Evolutionary conservation across 2,888 invertebrate species (phyloP), one percentile per base, ranked within the genome.

Genomic region (Autographa gamma): DNA sequence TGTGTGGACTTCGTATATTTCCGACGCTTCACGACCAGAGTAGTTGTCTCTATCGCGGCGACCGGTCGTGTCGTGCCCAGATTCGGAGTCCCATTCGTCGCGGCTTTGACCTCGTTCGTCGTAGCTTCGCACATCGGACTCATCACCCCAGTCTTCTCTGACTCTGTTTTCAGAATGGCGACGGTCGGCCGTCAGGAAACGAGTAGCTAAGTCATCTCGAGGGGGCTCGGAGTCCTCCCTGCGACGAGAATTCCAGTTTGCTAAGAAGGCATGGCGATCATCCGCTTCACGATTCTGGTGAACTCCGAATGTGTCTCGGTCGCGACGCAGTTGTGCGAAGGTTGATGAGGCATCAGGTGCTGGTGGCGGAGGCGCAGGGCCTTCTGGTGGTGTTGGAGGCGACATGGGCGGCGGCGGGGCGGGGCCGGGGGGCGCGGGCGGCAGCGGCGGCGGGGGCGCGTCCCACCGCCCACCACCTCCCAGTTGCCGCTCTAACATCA

Each of bases 401-500:
- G 88, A 84, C 68, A 96, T 84, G 0, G 98, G 98, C 32, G 98
- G 97, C 0, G 97, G 97, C 0, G 97, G 93, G 0, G 96, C 96
- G 89, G 18, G 97, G 93, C 7, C 97, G 0, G 96, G 96, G 0
- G 96, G 96, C 0, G 96, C 96, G 0, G 96, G 97, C 0, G 96
- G 96, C 43, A 96, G 79, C 0, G 98, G 98, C 54, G 98, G 97
- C 0, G 97, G 97, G 0, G 97, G 92, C 1, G 96, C 96, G 70
- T 97, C 97, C 93, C 97, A 97, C 54, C 96, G 92, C 79, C 96
- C 96, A 6, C 96, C 97, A 19, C 97, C 97, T 83, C 97, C 97
- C 63, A 98, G 91, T 92, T 98, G 98, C 81, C 98, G 97, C 86
- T 98, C 98, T 48, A 99, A 91, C 96, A 98, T 97, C 85, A 98